Evolutionary conservation across 2,888 invertebrate species (phyloP).

Genomic region (Pelosia muscerda): DNA sequence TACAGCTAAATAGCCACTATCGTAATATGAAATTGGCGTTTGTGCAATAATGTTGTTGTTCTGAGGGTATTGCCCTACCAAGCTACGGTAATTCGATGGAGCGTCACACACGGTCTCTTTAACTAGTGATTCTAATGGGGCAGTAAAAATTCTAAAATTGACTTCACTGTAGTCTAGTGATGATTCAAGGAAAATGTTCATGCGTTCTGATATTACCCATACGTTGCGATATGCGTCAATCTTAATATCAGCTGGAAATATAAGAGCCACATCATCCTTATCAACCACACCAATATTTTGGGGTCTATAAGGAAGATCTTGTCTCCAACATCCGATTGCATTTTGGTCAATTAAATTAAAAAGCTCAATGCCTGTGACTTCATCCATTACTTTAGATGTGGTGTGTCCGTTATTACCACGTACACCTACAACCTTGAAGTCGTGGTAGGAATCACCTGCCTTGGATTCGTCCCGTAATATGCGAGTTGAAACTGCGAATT

Average conservation of each 20-base stretch:
- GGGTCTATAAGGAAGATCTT: conserved; percentile 88
- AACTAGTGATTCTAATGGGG: conserved; percentile 89
- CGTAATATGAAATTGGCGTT: conserved; percentile 20
- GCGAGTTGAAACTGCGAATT: conserved; percentile 92
- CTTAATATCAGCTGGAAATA: conserved; percentile 93
- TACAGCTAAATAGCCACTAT: conserved; percentile 20
- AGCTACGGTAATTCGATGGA: conserved; percentile 30
- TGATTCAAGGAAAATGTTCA: conserved; percentile 92
- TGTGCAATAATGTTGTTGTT: conserved; percentile 36
- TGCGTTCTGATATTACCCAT: conserved; percentile 94
- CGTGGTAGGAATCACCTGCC: conserved; percentile 90
- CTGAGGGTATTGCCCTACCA: conserved; percentile 23
- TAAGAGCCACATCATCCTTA: conserved; percentile 91
- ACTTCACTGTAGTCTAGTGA: conserved; percentile 91
- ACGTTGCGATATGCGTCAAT: conserved; percentile 90
- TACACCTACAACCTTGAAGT: conserved; percentile 89
- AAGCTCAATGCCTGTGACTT: conserved; percentile 90
- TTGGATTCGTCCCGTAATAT: conserved; percentile 90
- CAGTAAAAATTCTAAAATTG: conserved; percentile 92
- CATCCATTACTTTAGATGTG: conserved; percentile 91
- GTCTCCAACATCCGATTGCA: conserved; percentile 94
- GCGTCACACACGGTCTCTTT: conserved; percentile 91
- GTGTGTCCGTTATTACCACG: conserved; percentile 90
- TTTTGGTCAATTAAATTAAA: conserved; percentile 93
- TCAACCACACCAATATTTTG: conserved; percentile 90